phyloP scores from a whole-genome alignment of 2,888 invertebrate genomes.

The Chouioia cunea region DNA sequence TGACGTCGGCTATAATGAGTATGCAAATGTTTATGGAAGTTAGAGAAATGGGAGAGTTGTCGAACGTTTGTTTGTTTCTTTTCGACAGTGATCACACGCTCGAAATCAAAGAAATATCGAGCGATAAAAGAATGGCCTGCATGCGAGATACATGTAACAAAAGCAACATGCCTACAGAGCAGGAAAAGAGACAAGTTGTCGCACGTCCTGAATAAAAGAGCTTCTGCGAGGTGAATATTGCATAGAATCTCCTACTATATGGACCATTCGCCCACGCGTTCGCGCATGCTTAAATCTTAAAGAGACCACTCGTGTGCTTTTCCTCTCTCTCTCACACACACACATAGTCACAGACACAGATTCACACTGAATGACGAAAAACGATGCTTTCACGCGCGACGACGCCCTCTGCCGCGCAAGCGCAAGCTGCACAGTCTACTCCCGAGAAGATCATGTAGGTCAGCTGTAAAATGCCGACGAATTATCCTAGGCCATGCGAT shows the following conservation, averaged over 20 bases:
- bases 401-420: not conserved
- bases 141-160: not conserved
- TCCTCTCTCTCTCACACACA: too few relatives aligned
- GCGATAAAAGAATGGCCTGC: not conserved
- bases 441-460: too few relatives aligned
- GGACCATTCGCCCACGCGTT: too few relatives aligned
- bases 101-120: constrained; percentile 27
- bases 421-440: too few relatives aligned
- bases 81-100: not conserved
- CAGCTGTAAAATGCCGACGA: too few relatives aligned
- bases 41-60: too few relatives aligned
- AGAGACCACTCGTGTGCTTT: constrained; percentile 2
- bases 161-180: constrained; percentile 6
- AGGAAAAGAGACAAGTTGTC: constrained; percentile 24
- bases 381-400: not conserved
- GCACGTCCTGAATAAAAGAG: constrained; percentile 31
- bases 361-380: not conserved
- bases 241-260: not conserved
- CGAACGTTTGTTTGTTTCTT: too few relatives aligned
- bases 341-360: too few relatives aligned
- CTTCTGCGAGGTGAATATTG: constrained; percentile 37
- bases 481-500: too few relatives aligned
- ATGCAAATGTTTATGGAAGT: not conserved
- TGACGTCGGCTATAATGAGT: not conserved
- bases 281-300: constrained; percentile 12